Evolutionary conservation across 2,797 vertebrate species (phyloP), one percentile per base, ranked within the genome.

Genomic region (Cirrhinus molitorella): DNA sequence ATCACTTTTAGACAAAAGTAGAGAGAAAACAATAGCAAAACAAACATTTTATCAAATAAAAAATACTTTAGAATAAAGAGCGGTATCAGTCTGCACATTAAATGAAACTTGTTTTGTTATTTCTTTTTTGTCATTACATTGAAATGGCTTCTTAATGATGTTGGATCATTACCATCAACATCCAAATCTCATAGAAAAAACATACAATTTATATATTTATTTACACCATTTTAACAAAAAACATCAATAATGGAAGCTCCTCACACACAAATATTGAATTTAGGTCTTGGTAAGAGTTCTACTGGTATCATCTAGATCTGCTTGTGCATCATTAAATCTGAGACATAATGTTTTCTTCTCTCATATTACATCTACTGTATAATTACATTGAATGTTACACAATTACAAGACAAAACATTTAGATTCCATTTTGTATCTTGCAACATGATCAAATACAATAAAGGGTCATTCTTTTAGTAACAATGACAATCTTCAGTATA

Each of bases 391-490:
- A 31, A 51, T 34, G 16, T 12, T 53, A 55, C 19, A 74, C 12
- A 73, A 73, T 53, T 53, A 73, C 47, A 73, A 31, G 19, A n/a
- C 25, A 72, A 31, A 73, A 53, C 71, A 53, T 53, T 73, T 37
- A 53, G 19, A 34, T n/a, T 55, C 19, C 19, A 23, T 40, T 55
- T 23, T 23, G 19, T 23, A 49, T 51, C 14, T 28, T 28, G 16
- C 4, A 51, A 51, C 14, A 31, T 51, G 23, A 72, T 31, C 10
- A 51, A 72, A 70, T 47, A 19, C 21, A 23, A 43, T 66, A n/a
- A 66, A 66, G 40, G 17, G 4, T 66, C 0, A 55, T 55, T 55
- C 3, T n/a, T n/a, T 55, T 55, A 55, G 21, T 55, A 55, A 45
- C n/a, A 49, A 53, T 9, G 28, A 19, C 17, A 34, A 14, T 73